Conservation (phyloP, 2,113 vertebrate genomes). For the Phoenicopterus ruber region DNA sequence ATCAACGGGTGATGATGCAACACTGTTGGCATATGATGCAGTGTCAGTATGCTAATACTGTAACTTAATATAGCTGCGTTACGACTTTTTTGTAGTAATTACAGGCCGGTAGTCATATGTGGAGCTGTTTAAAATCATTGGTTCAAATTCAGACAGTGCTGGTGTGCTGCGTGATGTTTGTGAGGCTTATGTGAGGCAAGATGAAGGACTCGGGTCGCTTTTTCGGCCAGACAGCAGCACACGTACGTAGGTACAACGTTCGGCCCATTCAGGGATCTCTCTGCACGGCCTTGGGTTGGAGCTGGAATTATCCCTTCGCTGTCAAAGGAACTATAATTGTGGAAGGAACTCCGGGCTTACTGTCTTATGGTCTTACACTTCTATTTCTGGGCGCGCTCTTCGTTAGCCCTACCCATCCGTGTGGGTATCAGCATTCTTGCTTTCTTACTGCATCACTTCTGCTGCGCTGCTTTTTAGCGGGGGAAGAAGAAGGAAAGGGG, state of each 20-base stretch:
- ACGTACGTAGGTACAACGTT: fast-evolving
- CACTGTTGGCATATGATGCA: background rate
- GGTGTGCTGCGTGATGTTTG: background rate
- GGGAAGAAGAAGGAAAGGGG: background rate
- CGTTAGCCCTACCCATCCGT: background rate
- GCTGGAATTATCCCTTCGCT: background rate
- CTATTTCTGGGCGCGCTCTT: background rate
- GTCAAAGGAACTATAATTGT: background rate
- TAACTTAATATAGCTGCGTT: background rate
- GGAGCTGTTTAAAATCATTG: background rate
- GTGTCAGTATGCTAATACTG: background rate
- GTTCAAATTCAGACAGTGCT: background rate
- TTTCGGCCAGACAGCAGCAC: background rate
- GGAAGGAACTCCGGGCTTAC: background rate
- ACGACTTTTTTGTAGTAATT: background rate
- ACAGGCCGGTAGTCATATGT: background rate
- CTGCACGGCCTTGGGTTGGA: background rate
- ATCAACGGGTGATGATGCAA: background rate
- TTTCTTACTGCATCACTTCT: background rate
- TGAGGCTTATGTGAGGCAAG: background rate
- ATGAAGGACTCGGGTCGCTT: fast-evolving
- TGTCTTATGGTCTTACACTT: background rate
- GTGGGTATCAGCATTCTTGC: fast-evolving
- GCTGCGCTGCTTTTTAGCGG: background rate
- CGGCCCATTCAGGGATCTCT: background rate